A percentile compares a stretch with the other conserved stretches of the same genome.
phyloP scores from a whole-genome alignment of 2,888 invertebrate genomes.

The Lumbricus terrestris region DNA sequence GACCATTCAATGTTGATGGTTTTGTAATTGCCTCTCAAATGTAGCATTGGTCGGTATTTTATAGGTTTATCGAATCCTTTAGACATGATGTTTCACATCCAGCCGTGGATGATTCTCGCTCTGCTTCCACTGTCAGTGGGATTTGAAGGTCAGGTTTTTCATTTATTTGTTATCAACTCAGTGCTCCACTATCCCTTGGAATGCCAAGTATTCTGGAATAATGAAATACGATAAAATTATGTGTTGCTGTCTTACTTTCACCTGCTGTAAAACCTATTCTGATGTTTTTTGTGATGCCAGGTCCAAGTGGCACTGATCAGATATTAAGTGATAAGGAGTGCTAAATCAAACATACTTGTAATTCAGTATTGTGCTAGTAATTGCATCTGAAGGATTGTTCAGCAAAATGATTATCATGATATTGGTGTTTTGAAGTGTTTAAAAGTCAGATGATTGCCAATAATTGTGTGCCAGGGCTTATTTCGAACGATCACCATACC shows the following conservation, averaged over 20 bases:
- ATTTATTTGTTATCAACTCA: background rate
- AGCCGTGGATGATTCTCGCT: slow-evolving; percentile 96
- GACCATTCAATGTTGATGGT: too few species aligned
- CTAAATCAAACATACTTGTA: too few species aligned
- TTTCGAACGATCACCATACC: background rate
- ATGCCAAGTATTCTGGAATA: background rate
- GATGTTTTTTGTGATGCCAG: background rate
- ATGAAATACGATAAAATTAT: background rate
- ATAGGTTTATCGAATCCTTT: slow-evolving; percentile 84
- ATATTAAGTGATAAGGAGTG: too few species aligned
- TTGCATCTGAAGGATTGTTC: background rate
- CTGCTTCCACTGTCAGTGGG: slow-evolving; percentile 80
- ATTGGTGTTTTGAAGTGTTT: background rate
- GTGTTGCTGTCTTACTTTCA: background rate
- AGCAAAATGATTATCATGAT: background rate
- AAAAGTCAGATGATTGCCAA: background rate
- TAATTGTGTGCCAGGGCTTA: background rate
- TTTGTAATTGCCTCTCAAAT: background rate
- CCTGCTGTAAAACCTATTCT: background rate
- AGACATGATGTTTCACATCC: slow-evolving; percentile 98
- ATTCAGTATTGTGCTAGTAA: background rate
- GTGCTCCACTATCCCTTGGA: background rate
- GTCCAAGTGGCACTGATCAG: background rate
- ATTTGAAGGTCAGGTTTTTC: slow-evolving; percentile 76
- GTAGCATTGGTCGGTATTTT: slow-evolving; percentile 24